A percentile compares a stretch with the other conserved stretches of the same genome.
Conservation (phyloP, 2,888 invertebrate species). For the Aporophyla nigra region DNA sequence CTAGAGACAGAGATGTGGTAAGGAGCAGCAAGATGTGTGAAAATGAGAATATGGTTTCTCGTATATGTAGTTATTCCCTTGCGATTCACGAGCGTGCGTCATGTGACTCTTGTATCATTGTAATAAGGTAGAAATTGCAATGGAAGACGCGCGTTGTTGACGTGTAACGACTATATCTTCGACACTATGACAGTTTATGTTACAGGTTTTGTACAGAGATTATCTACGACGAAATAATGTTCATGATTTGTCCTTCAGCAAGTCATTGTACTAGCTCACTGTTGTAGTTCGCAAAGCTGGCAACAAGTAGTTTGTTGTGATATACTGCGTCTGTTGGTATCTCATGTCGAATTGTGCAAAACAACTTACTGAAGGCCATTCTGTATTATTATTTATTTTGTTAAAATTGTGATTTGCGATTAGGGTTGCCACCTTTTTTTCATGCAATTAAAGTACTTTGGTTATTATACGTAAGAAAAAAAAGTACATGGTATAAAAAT, state of each 20-base stretch:
- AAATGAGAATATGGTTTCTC: slow-evolving; percentile 14
- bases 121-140: not conserved
- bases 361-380: not conserved
- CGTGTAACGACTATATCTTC: not conserved
- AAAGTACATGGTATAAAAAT: no score
- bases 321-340: not conserved
- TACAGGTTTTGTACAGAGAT: slow-evolving; percentile 16
- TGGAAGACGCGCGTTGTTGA: not conserved
- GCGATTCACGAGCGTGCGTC: not conserved
- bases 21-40: not conserved
- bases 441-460: no score
- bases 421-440: no score
- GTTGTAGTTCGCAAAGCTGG: not conserved
- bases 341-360: not conserved
- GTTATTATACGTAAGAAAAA: no score
- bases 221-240: not conserved
- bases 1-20: slow-evolving; percentile 16
- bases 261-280: not conserved
- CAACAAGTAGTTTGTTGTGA: not conserved
- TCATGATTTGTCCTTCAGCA: not conserved
- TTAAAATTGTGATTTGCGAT: not conserved
- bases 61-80: not conserved
- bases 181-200: not conserved
- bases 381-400: slow-evolving; percentile 9
- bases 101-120: not conserved